Evolutionary conservation across 2,888 invertebrate species (phyloP), one percentile per base, ranked within the genome.

Genomic region (Bellardia pandia): DNA sequence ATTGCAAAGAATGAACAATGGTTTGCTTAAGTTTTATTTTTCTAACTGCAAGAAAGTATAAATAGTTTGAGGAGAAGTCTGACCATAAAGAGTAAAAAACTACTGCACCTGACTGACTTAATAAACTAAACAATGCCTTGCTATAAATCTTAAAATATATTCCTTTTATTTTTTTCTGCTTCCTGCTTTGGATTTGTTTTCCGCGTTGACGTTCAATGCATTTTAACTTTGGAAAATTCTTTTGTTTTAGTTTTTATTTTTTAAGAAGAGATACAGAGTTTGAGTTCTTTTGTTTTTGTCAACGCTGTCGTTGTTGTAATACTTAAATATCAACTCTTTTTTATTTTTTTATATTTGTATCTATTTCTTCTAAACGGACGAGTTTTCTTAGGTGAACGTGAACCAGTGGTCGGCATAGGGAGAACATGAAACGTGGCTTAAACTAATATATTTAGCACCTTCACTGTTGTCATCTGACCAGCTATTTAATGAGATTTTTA

Each of bases 151-250:
- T 16, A 30, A 33, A 64, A 40, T n/a, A 69, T 64, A n/a, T 51
- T 9, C 8, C 14, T 60, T 48, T 14, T 60, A 6, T 23, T 66
- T 77, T 11, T 42, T 45, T 8, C 30, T 58, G 0, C 66, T 84
- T 84, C 78, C 66, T 84, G 48, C 40, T 84, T 72, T 58, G 13
- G 23, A 30, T 48, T 71, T 81, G 48, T 37, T 69, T 58, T 66
- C 3, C 48, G 5, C 40, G 11, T 66, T 78, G 23, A n/a, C 23
- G 58, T 78, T 84, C 77, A 84, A 84, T 84, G 78, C 71, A 48
- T 40, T 58, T 69, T 62, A 69, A 48, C 30, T 75, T 75, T 76
- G 33, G 13, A 53, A 23, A 71, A 53, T 51, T 72, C 72, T 72
- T 64, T 72, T 78, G 72, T 74, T 53, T 78, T 7, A 1, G 51